Evolutionary conservation across 2,888 invertebrate genomes (phyloP), one percentile per base, ranked within the genome.

Genomic region (Lepidocyrtoides sp.): DNA sequence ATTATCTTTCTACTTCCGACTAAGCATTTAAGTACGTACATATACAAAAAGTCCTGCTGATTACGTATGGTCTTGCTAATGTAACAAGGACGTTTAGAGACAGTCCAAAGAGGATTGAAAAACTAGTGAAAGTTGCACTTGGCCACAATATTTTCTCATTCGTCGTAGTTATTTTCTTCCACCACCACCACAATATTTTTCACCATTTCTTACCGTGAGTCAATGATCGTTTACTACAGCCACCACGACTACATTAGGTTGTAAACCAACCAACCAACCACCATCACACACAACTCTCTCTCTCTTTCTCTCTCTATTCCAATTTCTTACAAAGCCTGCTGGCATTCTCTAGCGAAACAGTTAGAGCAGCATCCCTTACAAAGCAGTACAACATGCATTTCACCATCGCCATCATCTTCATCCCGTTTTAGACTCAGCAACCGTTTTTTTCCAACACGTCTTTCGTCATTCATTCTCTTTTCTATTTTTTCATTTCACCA

Each of bases 311-410:
- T 32, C 32, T 29, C 36, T 23, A 57, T 69, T 69, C 51, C 83
- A 69, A 66, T 66, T 84, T 84, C 63, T 26, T 84, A 12, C 23
- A 84, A 72, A 75, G 85, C 85, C 85, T 85, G 85, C 85, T 85
- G 85, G 85, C 75, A 85, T 17, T 72, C 57, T 41, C 32, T 23
- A n/a, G n/a, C n/a, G n/a, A n/a, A n/a, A 36, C 48, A 29, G 54
- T 32, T 84, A n/a, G 17, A 41, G 36, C 69, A 17, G 20, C 17
- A 69, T 36, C 69, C 69, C 69, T 41, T 41, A 20, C 41, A 36
- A 36, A 41, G 20, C 36, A 41, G 41, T 26, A 41, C 41, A 41
- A 41, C 69, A 41, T 41, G 3, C 69, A 66, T 66, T 36, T 69
- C 36, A 41, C n/a, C 69, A 17, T 69, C 63, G 29, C 20, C 72